Evolutionary conservation across 2,113 vertebrate species (phyloP).

Genomic region (Prunella fulvescens): DNA sequence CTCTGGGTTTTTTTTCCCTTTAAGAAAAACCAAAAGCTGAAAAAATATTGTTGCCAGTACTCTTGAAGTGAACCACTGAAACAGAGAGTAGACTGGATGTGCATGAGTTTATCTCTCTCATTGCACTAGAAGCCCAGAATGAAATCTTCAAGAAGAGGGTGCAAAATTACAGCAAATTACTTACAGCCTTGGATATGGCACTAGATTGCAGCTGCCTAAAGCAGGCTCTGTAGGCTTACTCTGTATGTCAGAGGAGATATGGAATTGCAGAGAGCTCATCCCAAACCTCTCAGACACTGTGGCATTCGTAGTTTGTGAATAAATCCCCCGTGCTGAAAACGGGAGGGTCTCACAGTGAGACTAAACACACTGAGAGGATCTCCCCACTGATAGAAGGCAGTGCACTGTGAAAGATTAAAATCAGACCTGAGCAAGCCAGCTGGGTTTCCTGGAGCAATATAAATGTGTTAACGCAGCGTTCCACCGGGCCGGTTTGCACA

Average conservation of each 20-base stretch:
- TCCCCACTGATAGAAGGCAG: not conserved
- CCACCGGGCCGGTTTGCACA: not conserved
- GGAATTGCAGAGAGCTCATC: not conserved
- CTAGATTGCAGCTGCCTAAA: not conserved
- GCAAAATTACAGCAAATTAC: not conserved
- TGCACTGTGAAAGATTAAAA: not conserved
- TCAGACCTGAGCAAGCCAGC: not conserved
- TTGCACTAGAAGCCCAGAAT: not conserved
- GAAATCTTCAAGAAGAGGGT: not conserved
- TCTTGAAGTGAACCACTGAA: not conserved
- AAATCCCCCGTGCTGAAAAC: not conserved
- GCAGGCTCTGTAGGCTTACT: not conserved
- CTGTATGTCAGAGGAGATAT: not conserved
- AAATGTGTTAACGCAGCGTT: rapidly evolving
- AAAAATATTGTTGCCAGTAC: not conserved
- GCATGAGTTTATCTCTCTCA: not conserved
- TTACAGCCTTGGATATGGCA: not conserved
- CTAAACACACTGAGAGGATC: not conserved
- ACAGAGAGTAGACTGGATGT: not conserved
- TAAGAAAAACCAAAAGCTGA: not conserved
- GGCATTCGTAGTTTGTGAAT: not conserved
- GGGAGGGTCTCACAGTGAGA: not conserved
- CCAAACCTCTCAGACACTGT: not conserved
- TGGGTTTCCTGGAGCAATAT: not conserved
- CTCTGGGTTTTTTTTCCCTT: not conserved